These are phyloP conservation scores for Limenitis camilla DNA, from an alignment of 2,888 invertebrate genomes.

Conservation along the genomic window DNA sequence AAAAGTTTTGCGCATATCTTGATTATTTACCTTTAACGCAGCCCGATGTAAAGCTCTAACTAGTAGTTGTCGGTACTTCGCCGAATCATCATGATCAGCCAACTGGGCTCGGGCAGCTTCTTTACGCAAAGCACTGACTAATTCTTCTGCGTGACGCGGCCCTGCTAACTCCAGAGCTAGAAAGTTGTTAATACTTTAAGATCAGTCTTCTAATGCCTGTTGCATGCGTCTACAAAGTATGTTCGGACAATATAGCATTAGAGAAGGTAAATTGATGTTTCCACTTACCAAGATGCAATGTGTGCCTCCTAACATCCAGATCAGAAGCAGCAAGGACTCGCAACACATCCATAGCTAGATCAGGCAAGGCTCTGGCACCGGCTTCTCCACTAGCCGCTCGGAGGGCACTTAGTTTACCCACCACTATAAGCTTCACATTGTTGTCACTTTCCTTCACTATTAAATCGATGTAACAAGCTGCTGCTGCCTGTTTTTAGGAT, in stretches of 20 bases:
- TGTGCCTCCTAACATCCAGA: constrained; percentile 93
- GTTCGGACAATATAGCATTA: too few species aligned
- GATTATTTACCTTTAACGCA: constrained; percentile 81
- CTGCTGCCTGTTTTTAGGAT: constrained; percentile 80
- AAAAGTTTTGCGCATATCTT: too few species aligned
- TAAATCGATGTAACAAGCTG: constrained; percentile 97
- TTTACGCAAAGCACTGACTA: constrained; percentile 93
- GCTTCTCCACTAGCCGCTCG: constrained; percentile 90
- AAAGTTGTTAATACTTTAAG: too few species aligned
- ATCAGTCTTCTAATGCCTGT: background rate
- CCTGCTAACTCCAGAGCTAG: constrained; percentile 93
- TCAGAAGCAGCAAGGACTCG: constrained; percentile 94
- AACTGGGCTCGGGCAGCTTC: constrained; percentile 91
- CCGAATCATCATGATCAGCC: constrained; percentile 95
- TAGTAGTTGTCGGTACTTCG: constrained; percentile 94
- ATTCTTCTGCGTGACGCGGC: constrained; percentile 94
- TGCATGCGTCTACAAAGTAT: background rate
- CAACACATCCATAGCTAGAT: constrained; percentile 97
- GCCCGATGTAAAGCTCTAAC: constrained; percentile 96
- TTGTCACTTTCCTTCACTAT: constrained; percentile 99
- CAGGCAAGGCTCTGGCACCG: constrained; percentile 84
- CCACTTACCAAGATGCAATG: constrained; percentile 77
- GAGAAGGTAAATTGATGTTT: too few species aligned
- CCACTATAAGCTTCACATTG: constrained; percentile 98
- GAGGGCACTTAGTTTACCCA: constrained; percentile 93